phyloP scores from a whole-genome alignment of 2,797 vertebrate genomes.

The Falco novaeseelandiae region DNA sequence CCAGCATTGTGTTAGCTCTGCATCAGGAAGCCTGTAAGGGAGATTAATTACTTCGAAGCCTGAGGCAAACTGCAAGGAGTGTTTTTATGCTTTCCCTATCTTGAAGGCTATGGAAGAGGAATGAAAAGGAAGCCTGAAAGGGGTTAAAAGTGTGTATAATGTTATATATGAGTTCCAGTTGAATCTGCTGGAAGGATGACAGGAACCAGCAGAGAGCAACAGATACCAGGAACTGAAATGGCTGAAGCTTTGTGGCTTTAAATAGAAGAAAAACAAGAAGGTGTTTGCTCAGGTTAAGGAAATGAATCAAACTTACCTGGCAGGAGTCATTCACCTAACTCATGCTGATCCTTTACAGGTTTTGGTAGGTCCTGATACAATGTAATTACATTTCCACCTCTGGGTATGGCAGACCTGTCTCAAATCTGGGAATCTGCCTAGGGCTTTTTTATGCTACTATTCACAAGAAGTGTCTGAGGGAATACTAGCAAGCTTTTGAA shows the following conservation, averaged over 20 bases:
- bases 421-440: background rate
- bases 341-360: background rate
- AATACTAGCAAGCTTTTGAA: background rate
- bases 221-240: slow-evolving; percentile 42
- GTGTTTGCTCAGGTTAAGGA: slow-evolving; percentile 44
- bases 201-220: slow-evolving; percentile 48
- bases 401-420: background rate
- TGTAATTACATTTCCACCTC: background rate
- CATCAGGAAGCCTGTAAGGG: background rate
- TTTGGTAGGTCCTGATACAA: background rate
- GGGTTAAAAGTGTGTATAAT: background rate
- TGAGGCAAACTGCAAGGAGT: background rate
- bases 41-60: background rate
- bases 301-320: background rate
- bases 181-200: slow-evolving; percentile 45
- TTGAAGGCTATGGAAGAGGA: background rate
- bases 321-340: background rate
- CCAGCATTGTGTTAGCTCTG: background rate
- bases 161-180: background rate
- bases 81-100: background rate
- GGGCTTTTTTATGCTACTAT: background rate
- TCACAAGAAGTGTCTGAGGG: background rate
- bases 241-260: slow-evolving; percentile 46
- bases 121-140: background rate
- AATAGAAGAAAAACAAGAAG: slow-evolving; percentile 49